phyloP scores from a whole-genome alignment of 2,113 vertebrate genomes.

The Silurus asotus region DNA sequence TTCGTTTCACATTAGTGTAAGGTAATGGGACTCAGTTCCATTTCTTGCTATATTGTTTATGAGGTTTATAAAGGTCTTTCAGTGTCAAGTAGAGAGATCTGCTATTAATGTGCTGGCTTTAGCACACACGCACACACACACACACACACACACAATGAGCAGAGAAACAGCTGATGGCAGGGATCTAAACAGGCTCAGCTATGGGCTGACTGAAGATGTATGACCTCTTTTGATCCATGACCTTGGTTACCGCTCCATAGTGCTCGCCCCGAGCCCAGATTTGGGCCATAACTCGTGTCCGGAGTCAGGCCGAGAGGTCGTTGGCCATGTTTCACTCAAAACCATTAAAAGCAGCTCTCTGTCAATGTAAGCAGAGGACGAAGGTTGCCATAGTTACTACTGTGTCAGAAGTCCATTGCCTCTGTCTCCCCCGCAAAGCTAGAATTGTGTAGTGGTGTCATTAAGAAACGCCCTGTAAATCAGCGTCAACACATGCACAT shows the following conservation, averaged over 20 bases:
- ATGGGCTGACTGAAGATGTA: conserved; percentile 28
- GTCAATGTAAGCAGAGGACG: conserved; percentile 38
- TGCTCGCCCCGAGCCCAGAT: conserved; percentile 34
- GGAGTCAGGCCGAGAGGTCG: conserved; percentile 31
- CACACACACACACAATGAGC: neutral
- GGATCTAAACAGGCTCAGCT: conserved; percentile 17
- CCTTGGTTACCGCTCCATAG: conserved; percentile 45
- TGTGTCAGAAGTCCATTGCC: conserved; percentile 38
- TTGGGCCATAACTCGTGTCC: conserved; percentile 38
- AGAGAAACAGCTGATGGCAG: neutral
- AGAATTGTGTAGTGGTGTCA: conserved; percentile 18
- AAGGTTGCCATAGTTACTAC: conserved; percentile 48
- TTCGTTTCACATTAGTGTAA: conserved; percentile 2
- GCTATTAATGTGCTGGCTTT: conserved; percentile 18
- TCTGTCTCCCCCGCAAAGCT: conserved; percentile 23
- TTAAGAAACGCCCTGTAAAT: conserved; percentile 31
- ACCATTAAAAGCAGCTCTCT: conserved; percentile 45
- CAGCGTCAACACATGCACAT: conserved; percentile 15
- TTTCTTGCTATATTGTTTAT: conserved; percentile 34
- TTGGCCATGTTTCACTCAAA: conserved; percentile 47
- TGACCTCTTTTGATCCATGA: conserved; percentile 49
- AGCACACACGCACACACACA: conserved; percentile 22
- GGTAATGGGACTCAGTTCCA: conserved; percentile 3
- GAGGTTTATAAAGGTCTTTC: conserved; percentile 42
- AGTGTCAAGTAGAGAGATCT: conserved; percentile 26